Conservation (phyloP, 2,888 invertebrate species). For the Onthophagus sagittarius region DNA sequence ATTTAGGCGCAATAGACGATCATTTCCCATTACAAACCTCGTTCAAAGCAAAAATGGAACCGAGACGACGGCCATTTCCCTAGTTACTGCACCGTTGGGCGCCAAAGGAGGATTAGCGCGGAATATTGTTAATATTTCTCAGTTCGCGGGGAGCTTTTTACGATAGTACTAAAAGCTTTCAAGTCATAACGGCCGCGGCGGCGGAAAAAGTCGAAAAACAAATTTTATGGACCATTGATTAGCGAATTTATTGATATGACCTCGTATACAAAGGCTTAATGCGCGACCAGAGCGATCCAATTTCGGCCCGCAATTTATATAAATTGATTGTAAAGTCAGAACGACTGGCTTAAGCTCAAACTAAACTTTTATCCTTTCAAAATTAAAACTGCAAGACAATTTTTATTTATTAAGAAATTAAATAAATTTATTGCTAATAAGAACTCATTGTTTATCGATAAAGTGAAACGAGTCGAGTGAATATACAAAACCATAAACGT, state of each 20-base stretch:
- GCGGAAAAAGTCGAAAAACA: neutral
- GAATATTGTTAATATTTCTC: neutral
- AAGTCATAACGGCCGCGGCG: neutral
- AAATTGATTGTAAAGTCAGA: neutral
- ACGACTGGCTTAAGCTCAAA: neutral
- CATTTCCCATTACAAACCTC: neutral
- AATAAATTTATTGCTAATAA: no score
- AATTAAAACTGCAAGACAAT: neutral
- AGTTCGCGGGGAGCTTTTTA: neutral
- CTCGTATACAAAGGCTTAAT: neutral
- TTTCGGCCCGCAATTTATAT: neutral
- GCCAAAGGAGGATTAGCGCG: neutral
- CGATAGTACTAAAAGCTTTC: neutral
- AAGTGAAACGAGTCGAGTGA: neutral
- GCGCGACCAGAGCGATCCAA: neutral
- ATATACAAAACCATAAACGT: neutral
- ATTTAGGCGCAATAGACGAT: neutral
- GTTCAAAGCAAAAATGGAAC: neutral
- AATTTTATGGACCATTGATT: neutral
- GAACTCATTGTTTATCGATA: neutral
- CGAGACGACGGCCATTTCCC: neutral
- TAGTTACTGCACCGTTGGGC: neutral
- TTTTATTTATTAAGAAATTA: neutral
- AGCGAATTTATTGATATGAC: neutral
- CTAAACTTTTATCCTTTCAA: neutral